phyloP scores from a whole-genome alignment of 2,113 vertebrate species.

The Chaetodon trifascialis region DNA sequence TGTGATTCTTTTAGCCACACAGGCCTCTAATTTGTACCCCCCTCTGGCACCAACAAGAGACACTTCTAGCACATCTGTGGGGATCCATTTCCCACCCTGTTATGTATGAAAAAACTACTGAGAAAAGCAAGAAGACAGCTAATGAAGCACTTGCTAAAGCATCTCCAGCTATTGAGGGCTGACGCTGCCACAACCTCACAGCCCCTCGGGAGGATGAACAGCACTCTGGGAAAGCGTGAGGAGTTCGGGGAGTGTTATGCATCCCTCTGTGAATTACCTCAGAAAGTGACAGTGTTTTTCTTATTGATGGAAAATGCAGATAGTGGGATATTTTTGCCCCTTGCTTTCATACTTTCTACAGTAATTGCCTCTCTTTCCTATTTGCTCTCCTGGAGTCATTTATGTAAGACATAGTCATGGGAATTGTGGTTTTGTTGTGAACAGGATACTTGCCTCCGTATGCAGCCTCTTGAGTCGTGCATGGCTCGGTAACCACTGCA shows the following conservation, averaged over 20 bases:
- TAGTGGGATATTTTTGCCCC: constrained; percentile 19
- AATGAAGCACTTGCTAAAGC: constrained; percentile 63
- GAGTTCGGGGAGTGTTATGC: constrained; percentile 43
- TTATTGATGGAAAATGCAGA: constrained; percentile 48
- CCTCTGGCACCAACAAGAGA: constrained; percentile 45
- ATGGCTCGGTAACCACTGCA: constrained; percentile 25
- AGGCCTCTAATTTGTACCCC: constrained; percentile 54
- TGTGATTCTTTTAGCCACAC: constrained; percentile 48
- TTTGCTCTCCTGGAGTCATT: constrained; percentile 53
- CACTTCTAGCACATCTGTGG: constrained; percentile 41
- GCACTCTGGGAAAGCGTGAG: constrained; percentile 42
- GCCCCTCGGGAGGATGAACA: constrained; percentile 45
- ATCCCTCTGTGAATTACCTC: constrained; percentile 29
- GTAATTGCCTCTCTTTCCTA: constrained; percentile 52
- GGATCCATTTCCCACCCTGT: constrained; percentile 58
- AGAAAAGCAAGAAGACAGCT: constrained; percentile 47
- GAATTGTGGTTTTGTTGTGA: constrained; percentile 40
- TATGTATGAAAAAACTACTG: constrained; percentile 40
- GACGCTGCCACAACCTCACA: constrained; percentile 41
- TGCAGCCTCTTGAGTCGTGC: constrained; percentile 8
- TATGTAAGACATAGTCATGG: constrained; percentile 33
- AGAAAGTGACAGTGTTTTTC: constrained; percentile 37
- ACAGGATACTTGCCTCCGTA: constrained; percentile 5
- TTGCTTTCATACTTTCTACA: constrained; percentile 30
- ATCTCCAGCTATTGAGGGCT: constrained; percentile 40